Evolutionary conservation across 1,140 invertebrate genomes (phyloP).

Genomic region (Hermetia illucens): DNA sequence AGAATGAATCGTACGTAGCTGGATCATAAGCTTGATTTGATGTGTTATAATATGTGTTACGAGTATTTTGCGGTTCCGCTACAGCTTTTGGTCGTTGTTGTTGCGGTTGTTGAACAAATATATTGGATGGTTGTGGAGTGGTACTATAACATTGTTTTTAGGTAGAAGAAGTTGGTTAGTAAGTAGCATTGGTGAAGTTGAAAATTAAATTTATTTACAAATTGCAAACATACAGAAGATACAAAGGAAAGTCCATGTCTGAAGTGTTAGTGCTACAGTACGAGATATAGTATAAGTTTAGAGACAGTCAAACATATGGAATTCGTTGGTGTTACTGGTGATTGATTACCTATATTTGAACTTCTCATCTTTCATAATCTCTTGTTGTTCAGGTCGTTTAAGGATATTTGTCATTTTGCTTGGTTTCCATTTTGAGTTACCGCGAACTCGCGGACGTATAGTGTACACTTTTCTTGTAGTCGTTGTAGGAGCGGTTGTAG

Average conservation of each 20-base stretch:
- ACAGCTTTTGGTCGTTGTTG: constrained; percentile 7
- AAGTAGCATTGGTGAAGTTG: neutral
- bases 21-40: constrained; percentile 14
- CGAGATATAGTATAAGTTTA: too few species aligned
- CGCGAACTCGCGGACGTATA: neutral
- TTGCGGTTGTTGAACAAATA: constrained; percentile 24
- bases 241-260: too few species aligned
- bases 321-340: too few species aligned
- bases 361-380: neutral
- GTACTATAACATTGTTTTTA: too few species aligned
- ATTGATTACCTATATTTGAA: neutral
- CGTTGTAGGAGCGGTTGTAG: constrained; percentile 29
- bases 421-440: constrained; percentile 1
- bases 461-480: constrained; percentile 6
- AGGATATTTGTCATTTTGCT: neutral
- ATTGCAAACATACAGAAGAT: constrained; percentile 12
- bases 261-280: too few species aligned
- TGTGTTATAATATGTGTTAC: constrained; percentile 30
- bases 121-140: constrained; percentile 21
- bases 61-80: constrained; percentile 11
- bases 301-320: too few species aligned
- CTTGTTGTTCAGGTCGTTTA: neutral
- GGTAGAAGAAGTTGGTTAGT: neutral
- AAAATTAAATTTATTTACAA: constrained; percentile 18
- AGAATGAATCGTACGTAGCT: constrained; percentile 57